Base-by-base conservation (phyloP, 2,888 invertebrate species). In the Cotesia congregata region DNA sequence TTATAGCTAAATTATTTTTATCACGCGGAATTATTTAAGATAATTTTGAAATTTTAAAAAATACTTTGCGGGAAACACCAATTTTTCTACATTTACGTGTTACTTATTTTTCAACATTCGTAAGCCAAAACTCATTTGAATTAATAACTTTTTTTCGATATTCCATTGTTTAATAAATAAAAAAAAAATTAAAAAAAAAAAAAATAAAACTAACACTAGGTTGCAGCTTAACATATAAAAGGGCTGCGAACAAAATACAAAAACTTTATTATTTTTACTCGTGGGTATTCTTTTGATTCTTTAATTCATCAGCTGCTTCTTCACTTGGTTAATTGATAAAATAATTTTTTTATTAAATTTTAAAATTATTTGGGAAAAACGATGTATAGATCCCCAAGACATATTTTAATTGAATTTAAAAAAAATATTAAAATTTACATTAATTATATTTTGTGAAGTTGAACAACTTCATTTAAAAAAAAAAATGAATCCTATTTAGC, bases 191-290 rank as follows among this genome's bases (percentile, higher is more conserved):
- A 50, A 50, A 4, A 50, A 50, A 50, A 50, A 50, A 9, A 50
- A 50, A 12, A 30, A 30, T 30, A 30, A 50, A 50, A 50, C 50
- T 12, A 89, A 88, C 87, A 86, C 87, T 85, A 84, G 84, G 86
- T 88, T 86, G 86, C 87, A 86, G 85, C 85, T 85, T 85, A 85
- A 83, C 85, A 88, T 89, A 89, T 86, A 89, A 89, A 89, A 89
- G 89, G 89, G 89, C 89, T 89, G 88, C 88, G 82, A 75, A 62
- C 6, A 70, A 62, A 39, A 38, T 64, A 30, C 15, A 39, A 68
- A 68, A 68, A 50, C 30, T 38, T 20, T 20, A 30, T 50, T 72
- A 5, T 41, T 62, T 20, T 5, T 15, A 15, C 62, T 62, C 20
- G 17, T 62, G 50, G 50, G 12, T 50, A 12, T 62, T 17, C 6